These are phyloP conservation scores for Meta bourneti DNA, from an alignment of 2,888 invertebrate species.

Conservation along the genomic window DNA sequence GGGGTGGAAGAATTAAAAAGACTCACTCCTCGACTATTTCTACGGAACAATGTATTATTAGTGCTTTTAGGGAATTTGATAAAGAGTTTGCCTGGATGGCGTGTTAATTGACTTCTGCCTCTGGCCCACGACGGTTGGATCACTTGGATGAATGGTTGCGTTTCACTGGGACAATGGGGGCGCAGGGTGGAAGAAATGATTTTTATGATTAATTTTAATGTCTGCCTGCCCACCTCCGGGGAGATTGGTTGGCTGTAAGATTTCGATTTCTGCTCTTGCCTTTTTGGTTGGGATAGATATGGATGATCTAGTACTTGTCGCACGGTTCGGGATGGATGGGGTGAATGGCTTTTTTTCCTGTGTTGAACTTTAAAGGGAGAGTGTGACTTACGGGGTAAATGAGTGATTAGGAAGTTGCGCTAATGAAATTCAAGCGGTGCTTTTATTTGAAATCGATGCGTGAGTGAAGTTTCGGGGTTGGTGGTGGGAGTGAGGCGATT, in stretches of 20 bases:
- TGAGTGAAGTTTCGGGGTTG: not conserved
- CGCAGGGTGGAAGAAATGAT: conserved; percentile 5
- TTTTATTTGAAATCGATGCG: conserved; percentile 21
- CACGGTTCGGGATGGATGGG: conserved; percentile 34
- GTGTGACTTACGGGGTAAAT: conserved; percentile 5
- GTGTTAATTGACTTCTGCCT: conserved; percentile 68
- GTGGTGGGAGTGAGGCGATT: not conserved
- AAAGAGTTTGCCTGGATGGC: conserved; percentile 43
- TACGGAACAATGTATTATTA: conserved; percentile 48
- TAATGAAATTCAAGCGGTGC: conserved; percentile 27
- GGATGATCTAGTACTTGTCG: conserved; percentile 37
- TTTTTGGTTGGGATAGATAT: conserved; percentile 20
- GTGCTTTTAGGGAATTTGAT: conserved; percentile 67
- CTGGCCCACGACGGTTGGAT: conserved; percentile 23
- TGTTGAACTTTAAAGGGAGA: not conserved
- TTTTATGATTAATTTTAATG: conserved; percentile 69
- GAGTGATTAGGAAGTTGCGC: conserved; percentile 11
- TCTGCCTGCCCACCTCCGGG: not conserved
- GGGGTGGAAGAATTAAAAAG: conserved; percentile 54
- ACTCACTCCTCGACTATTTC: conserved; percentile 18
- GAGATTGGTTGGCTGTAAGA: not conserved
- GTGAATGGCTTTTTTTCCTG: conserved; percentile 5
- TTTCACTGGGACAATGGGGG: not conserved
- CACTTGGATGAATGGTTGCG: conserved; percentile 26
- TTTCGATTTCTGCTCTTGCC: not conserved